Evolutionary conservation across 2,888 invertebrate genomes (phyloP), one percentile per base, ranked within the genome.

Genomic region (Imbricaverruca yamaguchii): DNA sequence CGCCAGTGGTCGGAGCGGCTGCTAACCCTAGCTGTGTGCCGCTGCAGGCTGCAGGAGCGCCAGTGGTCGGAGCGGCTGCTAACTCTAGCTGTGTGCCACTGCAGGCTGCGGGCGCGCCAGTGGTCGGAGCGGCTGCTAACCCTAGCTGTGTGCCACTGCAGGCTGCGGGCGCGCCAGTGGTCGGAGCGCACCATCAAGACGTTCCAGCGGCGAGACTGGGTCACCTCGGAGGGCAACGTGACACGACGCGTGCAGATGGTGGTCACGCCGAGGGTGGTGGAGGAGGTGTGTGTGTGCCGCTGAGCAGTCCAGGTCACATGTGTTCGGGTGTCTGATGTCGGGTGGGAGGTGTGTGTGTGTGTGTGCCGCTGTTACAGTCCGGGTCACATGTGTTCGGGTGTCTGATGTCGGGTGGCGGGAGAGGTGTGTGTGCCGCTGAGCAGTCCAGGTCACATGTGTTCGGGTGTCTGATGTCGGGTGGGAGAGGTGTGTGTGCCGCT

Each of bases 81-180:
- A 39, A 39, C 39, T 39, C 39, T 39, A 39, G 39, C 39, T 55
- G 55, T 77, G 77, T 55, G 9, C 15, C 25, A n/a, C 8, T 53
- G 39, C 86, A 96, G 96, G 84, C 87, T 95, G 80, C 94, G 95
- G 87, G 94, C 96, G 77, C 95, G 97, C 86, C 94, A 96, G 86
- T 98, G 98, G 96, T 97, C 97, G 85, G 92, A 94, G 63, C 39
- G 39, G 39, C 39, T 39, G 39, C 39, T 39, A 39, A 39, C 39
- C 4, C 39, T 39, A 39, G 39, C 39, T 55, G 55, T 77, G 77
- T 55, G 9, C 15, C 25, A n/a, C 8, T 53, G 39, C 86, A 96
- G 96, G 84, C 87, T 95, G 80, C 94, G 95, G 87, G 94, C 96
- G 77, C 95, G 97, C 86, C 94, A 96, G 86, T 98, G 98, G 96